phyloP scores from a whole-genome alignment of 2,797 vertebrate genomes.

The Esox masquinongy region DNA sequence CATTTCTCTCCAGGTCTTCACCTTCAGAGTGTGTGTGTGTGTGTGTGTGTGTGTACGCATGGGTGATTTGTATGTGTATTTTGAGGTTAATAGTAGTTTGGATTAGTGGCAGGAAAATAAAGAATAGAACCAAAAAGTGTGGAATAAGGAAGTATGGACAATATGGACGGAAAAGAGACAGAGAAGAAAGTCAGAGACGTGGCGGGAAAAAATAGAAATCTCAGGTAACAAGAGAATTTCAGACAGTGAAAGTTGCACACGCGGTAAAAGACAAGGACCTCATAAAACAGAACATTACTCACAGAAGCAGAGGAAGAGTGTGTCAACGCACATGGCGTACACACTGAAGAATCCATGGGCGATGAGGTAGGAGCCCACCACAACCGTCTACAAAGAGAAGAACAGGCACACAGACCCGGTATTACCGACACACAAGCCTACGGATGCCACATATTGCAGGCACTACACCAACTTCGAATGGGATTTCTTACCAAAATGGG shows the following conservation, averaged over 20 bases:
- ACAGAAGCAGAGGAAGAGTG: slow-evolving; percentile 98
- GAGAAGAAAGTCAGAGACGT: slow-evolving; percentile 63
- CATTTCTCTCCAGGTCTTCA: slow-evolving; percentile 96
- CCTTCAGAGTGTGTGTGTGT: slow-evolving; percentile 70
- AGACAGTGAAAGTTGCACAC: slow-evolving; percentile 27
- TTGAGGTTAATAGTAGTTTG: slow-evolving; percentile 25
- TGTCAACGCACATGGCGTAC: slow-evolving; percentile 98
- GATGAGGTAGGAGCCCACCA: slow-evolving; percentile 91
- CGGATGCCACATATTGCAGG: no score
- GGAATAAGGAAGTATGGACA: slow-evolving; percentile 35
- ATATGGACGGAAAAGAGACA: slow-evolving; percentile 54
- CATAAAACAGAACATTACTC: slow-evolving; percentile 69
- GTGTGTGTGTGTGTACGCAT: neutral
- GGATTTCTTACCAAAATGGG: slow-evolving; percentile 85
- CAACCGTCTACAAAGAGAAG: slow-evolving; percentile 79
- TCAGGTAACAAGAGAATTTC: slow-evolving; percentile 46
- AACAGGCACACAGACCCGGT: neutral
- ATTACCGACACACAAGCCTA: neutral
- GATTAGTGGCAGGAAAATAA: slow-evolving; percentile 51
- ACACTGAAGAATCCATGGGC: slow-evolving; percentile 98
- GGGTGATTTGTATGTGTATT: neutral
- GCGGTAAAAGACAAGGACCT: slow-evolving; percentile 8
- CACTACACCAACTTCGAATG: no score
- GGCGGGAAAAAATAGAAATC: slow-evolving; percentile 32
- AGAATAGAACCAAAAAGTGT: slow-evolving; percentile 37